Percentiles rank a stretch among this genome's conserved stretches.
Evolutionary conservation across 2,113 vertebrate genomes (phyloP).

Genomic region (Charadrius vociferus): DNA sequence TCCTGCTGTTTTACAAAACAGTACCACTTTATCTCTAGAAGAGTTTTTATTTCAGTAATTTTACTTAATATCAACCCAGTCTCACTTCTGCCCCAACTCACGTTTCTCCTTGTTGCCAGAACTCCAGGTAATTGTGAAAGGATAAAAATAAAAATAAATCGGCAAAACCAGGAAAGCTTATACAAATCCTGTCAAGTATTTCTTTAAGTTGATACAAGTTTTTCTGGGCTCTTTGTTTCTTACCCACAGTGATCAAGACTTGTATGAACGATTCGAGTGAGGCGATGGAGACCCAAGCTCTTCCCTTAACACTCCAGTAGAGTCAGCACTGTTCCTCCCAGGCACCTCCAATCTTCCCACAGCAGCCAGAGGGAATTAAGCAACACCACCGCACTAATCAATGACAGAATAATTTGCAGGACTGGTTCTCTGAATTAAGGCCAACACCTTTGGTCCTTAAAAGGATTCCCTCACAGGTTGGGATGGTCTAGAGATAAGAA

Average conservation of each 20-base stretch:
- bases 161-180: neutral
- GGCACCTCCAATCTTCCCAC: neutral
- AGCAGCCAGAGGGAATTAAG: neutral
- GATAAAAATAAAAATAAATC: neutral
- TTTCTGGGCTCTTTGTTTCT: neutral
- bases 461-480: neutral
- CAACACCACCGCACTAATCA: neutral
- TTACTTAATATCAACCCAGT: neutral
- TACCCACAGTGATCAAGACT: neutral
- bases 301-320: neutral
- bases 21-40: neutral
- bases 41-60: constrained; percentile 16
- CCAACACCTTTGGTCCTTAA: neutral
- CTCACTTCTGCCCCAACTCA: neutral
- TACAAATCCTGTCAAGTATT: neutral
- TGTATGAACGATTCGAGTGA: neutral
- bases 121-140: neutral
- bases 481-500: neutral
- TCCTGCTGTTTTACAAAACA: constrained; percentile 46
- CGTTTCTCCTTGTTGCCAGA: neutral
- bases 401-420: neutral
- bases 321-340: neutral
- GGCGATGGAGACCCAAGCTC: neutral
- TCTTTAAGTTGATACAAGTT: neutral
- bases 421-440: neutral